Percentiles rank a stretch among this genome's conserved stretches.
These are phyloP conservation scores for Colistium nudipinnis DNA, from an alignment of 2,113 vertebrate species.

Conservation along the genomic window DNA sequence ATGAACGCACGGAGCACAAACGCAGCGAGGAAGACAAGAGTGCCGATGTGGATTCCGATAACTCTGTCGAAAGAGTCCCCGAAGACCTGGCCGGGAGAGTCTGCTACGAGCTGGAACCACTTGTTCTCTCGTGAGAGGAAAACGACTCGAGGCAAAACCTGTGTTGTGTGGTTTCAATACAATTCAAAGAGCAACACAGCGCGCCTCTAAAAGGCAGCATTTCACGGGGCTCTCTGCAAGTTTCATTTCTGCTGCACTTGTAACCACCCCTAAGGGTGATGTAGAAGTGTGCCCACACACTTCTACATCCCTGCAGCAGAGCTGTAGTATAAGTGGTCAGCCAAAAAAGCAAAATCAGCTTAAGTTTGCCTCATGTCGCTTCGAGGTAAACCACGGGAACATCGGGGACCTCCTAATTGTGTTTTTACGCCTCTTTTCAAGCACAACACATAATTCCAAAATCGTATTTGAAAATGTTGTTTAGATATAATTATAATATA, in stretches of 20 bases:
- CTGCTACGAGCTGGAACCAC: conserved; percentile 75
- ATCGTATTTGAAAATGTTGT: too few species aligned
- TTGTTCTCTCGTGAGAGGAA: conserved; percentile 50
- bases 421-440: not conserved
- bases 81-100: conserved; percentile 74
- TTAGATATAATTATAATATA: too few species aligned
- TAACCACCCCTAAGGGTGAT: not conserved
- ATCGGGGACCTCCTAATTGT: not conserved
- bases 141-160: not conserved
- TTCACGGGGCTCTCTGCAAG: not conserved
- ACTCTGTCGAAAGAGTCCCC: conserved; percentile 33
- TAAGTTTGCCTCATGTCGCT: conserved; percentile 14
- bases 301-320: not conserved
- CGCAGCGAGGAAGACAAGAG: not conserved
- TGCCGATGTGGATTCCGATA: conserved; percentile 30
- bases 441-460: conserved; percentile 13
- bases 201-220: not conserved
- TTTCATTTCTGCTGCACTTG: not conserved
- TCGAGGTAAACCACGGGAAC: not conserved
- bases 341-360: not conserved
- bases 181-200: conserved; percentile 1
- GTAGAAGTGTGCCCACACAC: not conserved
- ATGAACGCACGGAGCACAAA: not conserved
- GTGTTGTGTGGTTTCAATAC: not conserved
- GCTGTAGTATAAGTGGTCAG: not conserved